Evolutionary conservation across 2,797 vertebrate species (phyloP), one percentile per base, ranked within the genome.

Genomic region (Platyrinchus mystaceus): DNA sequence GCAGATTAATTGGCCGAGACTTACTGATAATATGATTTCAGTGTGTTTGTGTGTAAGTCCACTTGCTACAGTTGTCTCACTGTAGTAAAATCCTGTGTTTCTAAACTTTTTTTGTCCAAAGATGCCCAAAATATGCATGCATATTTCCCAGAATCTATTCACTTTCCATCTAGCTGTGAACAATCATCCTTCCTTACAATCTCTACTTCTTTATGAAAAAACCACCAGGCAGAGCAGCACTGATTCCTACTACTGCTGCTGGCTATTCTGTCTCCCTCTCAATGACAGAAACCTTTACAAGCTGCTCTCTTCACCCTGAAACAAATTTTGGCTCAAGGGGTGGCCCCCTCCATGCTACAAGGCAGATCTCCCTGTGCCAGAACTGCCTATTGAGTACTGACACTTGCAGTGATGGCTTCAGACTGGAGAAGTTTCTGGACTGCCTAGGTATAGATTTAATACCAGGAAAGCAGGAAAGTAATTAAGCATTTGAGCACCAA

Each of bases 401-500:
- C 47, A 52, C 13, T 32, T 73, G 28, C 50, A 52, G 18, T 26
- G 67, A 39, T 46, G 56, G 9, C 24, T 70, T 92, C 67, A 47
- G 50, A 82, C 69, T 46, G 8, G 50, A 88, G 49, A 91, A 32
- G 27, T 63, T 90, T 94, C 52, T 58, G 75, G 79, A 46, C 49
- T 95, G 36, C 32, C 46, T n/a, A 37, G 3, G 12, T 56, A 26
- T 26, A 70, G 41, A 82, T 69, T 89, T 79, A 80, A 83, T 66
- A 84, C 41, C 36, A 79, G 26, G 19, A 83, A 94, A 90, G 12
- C 46, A 55, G 46, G 12, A 84, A 82, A 70, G 52, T 64, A 94
- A 94, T 94, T 90, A 95, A 86, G 55, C 32, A 69, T 91, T 84
- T 95, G 83, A 87, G 37, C 14, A 87, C 41, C n/a, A 68, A 84